phyloP scores from a whole-genome alignment of 1,140 invertebrate genomes.

The Anadara kagoshimensis region DNA sequence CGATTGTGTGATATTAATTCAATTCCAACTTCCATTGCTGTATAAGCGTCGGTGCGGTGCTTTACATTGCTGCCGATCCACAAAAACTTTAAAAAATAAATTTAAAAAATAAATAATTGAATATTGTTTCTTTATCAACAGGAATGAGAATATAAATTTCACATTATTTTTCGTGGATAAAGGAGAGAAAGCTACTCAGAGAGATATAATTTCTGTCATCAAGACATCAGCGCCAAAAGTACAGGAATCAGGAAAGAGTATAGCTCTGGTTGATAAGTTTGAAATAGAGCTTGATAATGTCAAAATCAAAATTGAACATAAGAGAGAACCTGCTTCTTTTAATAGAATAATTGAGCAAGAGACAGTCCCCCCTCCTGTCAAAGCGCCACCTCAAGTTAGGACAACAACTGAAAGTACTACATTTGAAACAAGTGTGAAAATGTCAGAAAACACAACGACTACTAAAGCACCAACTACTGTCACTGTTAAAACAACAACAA shows the following conservation, averaged over 20 bases:
- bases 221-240: constrained; percentile 38
- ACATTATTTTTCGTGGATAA: constrained; percentile 44
- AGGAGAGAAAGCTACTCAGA: constrained; percentile 23
- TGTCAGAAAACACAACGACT: neutral
- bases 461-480: neutral
- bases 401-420: no score
- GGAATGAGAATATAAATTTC: constrained; percentile 40
- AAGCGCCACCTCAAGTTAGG: no score
- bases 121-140: neutral
- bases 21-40: no score
- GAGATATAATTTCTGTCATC: constrained; percentile 43
- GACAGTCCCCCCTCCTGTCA: no score
- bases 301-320: constrained; percentile 42
- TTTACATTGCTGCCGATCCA: no score
- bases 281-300: constrained; percentile 43
- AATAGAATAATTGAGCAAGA: constrained; percentile 29
- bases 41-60: no score
- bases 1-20: no score
- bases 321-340: constrained; percentile 35
- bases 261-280: constrained; percentile 38
- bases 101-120: no score
- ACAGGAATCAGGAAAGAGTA: neutral
- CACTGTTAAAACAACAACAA: no score
- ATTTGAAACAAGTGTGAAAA: neutral
- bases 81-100: no score